Base-by-base conservation (phyloP, 2,888 invertebrate genomes). In the Zootermopsis nevadensis region DNA sequence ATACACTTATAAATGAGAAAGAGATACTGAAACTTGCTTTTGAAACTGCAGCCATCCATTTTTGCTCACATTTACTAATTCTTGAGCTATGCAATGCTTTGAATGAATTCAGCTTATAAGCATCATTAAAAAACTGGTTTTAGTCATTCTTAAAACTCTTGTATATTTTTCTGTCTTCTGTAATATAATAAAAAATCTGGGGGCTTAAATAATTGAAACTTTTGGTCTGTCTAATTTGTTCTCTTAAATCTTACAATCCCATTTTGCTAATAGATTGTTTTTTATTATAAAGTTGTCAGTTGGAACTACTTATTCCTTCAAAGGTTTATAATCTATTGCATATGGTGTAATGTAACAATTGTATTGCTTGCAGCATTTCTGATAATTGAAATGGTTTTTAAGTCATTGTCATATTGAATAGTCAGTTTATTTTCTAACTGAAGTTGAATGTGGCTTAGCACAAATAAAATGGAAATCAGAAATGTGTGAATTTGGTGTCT, bases 401-500 rank as follows among this genome's bases (percentile, higher is more conserved):
- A 60, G 27, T 60, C 60, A 60, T 53, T 53, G 53, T 19, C 15
- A 15, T 53, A n/a, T 60, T 60, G 27, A 60, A 60, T 60, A 60
- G 22, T 55, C 27, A 27, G 6, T 60, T 0, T 60, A 27, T 60
- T 60, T 60, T 60, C 27, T 60, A 60, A 60, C 6, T 27, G 7
- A 27, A 60, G n/a, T 60, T 27, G 1, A 60, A 12, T 60, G 60
- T 12, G 6, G n/a, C 12, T n/a, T 60, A 60, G n/a, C 60, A 60
- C 60, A 60, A 60, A 60, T 48, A 60, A 53, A 60, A n/a, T 60
- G 60, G 60, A n/a, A 60, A 60, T 60, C 60, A 60, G n/a, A 60
- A 60, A 27, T 55, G 60, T 0, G 60, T 60, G 60, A 60, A n/a
- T 27, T 27, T n/a, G n/a, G 27, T 27, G 27, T 27, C 24, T n/a